Evolutionary conservation across 2,113 vertebrate species (phyloP), one percentile per base, ranked within the genome.

Genomic region (Barnardius zonarius): DNA sequence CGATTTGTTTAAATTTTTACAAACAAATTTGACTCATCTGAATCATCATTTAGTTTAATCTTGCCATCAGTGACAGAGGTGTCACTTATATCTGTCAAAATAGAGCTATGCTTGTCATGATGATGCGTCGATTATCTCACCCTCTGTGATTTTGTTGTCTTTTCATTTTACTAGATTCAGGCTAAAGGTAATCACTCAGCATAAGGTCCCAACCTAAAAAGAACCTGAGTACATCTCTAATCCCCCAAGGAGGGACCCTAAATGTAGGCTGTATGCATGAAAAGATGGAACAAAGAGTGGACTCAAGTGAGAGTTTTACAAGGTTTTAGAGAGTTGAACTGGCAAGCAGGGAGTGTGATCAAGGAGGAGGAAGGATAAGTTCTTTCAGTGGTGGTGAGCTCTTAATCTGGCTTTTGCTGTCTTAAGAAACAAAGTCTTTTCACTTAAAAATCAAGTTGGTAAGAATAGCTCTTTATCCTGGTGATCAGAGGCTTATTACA

Each of bases 11-110:
- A 8, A 4, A 13, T 57, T 74, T 92, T 92, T 92, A 93, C 90
- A 95, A 96, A 86, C 63, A 94, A 66, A 93, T 67, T 83, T 75
- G 25, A 75, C 51, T 88, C 41, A 39, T 70, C 15, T 84, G 78
- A 93, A 31, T 86, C 77, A 82, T 93, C 43, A 23, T 73, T 83
- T 37, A 39, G 25, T 88, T 93, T 81, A 63, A 86, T 86, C 43
- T 83, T 90, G 83, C 79, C 67, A 84, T 14, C 43, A 61, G 57
- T 72, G 27, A 31, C 62, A 91, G 73, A 86, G 31, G 23, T 95
- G 80, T 86, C 83, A 91, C 69, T 94, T 66, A 31, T 31, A 9
- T 67, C 37, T 94, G 83, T 95, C 91, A 94, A 90, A 95, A 88
- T 55, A 94, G 37, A 83, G 75, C 88, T 92, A 93, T 19, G 13